These are phyloP conservation scores for Aphrophora alni DNA, from an alignment of 2,888 invertebrate genomes.

Conservation along the genomic window DNA sequence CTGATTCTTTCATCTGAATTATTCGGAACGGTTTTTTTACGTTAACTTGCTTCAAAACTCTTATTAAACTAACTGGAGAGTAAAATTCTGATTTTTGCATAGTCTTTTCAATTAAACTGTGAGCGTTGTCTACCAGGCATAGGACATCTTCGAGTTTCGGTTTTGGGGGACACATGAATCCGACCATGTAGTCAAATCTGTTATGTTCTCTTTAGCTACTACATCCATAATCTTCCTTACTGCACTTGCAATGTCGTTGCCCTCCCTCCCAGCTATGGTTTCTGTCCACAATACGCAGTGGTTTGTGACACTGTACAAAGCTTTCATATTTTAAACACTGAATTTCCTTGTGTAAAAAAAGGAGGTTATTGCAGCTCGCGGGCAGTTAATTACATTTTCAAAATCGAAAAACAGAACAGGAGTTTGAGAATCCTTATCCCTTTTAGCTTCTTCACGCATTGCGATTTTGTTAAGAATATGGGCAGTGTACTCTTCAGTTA, in stretches of 20 bases:
- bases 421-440: constrained; percentile 2
- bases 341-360: constrained; percentile 1
- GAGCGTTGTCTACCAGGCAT: background rate
- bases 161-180: background rate
- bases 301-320: constrained; percentile 5
- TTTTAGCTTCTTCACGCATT: constrained; percentile 7
- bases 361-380: background rate
- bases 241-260: background rate
- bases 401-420: constrained; percentile 9
- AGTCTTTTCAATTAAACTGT: background rate
- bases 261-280: background rate
- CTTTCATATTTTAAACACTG: background rate
- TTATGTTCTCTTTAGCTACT: background rate
- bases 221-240: constrained; percentile 7
- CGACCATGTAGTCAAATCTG: background rate
- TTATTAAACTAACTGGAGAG: constrained; percentile 3
- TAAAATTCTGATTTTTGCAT: constrained; percentile 11
- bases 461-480: background rate
- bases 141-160: background rate
- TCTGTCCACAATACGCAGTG: background rate
- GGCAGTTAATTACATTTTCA: background rate
- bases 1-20: constrained; percentile 11
- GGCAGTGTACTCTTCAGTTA: background rate
- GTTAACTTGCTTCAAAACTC: constrained; percentile 5
- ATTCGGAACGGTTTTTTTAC: constrained; percentile 9